phyloP scores from a whole-genome alignment of 2,113 vertebrate genomes.

The Oophaga pumilio region DNA sequence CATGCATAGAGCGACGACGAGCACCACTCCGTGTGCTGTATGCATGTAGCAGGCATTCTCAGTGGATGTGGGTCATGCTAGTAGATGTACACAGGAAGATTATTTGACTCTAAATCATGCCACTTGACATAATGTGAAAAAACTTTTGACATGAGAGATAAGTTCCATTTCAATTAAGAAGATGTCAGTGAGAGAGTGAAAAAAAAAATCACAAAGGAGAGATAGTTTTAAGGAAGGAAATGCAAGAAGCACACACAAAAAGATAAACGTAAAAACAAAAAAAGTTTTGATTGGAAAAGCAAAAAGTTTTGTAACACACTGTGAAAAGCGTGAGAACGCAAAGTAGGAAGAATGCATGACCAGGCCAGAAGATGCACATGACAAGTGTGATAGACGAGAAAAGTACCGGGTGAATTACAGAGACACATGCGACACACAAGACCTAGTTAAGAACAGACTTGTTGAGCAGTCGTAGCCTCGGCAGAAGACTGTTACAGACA shows the following conservation, averaged over 20 bases:
- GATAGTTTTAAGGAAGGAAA: constrained; percentile 58
- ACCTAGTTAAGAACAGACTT: constrained; percentile 71
- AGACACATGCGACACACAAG: constrained; percentile 68
- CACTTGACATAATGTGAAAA: constrained; percentile 99
- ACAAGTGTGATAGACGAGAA: constrained; percentile 26
- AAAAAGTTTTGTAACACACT: constrained; percentile 69
- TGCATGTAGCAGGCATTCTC: constrained; percentile 91
- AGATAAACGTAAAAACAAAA: constrained; percentile 52
- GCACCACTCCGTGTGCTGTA: constrained; percentile 72
- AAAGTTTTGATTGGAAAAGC: constrained; percentile 31
- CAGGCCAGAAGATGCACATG: constrained; percentile 59
- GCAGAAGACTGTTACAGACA: constrained; percentile 61
- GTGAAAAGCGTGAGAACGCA: constrained; percentile 72
- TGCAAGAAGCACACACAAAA: constrained; percentile 60
- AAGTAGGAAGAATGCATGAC: constrained; percentile 63
- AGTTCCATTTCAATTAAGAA: constrained; percentile 94
- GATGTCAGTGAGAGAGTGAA: constrained; percentile 73
- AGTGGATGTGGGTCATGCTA: constrained; percentile 98
- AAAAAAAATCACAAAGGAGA: constrained; percentile 67
- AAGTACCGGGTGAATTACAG: constrained; percentile 61
- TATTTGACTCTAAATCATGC: constrained; percentile 99
- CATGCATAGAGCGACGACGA: constrained; percentile 79
- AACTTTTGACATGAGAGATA: constrained; percentile 99
- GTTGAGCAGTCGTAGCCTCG: constrained; percentile 68
- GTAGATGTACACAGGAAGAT: constrained; percentile 99